Base-by-base conservation (phyloP, 2,797 vertebrate species). In the Glyptemys insculpta region DNA sequence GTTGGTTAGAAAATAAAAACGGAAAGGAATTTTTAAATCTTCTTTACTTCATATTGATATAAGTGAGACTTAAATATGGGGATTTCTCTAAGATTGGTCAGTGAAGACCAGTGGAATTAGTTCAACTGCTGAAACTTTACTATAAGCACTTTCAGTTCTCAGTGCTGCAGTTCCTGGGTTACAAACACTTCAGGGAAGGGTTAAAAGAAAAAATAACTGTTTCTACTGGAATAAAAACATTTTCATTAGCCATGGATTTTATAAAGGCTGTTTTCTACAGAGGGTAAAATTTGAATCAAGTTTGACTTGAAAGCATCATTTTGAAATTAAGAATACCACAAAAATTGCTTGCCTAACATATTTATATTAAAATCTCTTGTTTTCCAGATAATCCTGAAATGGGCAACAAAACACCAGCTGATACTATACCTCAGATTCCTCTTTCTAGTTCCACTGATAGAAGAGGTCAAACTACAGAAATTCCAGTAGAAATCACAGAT, bases 391-490 rank as follows among this genome's bases (percentile, higher is more conserved):
- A 81, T 85, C 96, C 85, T 44, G 94, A 95, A 95, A 94, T 74
- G 87, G 94, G 74, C 95, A 94, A 91, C 96, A 98, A 95, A 92
- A 94, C 95, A 81, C 97, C 97, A 87, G 94, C 88, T 83, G 98
- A 97, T 82, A 37, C 49, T 91, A 97, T 98, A 96, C 96, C 97
- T 97, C 96, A 97, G 91, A 92, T 91, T 95, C 49, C 96, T 97
- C 92, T 97, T 90, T 74, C 95, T 62, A 97, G 86, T 88, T 97
- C 96, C 56, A 59, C 56, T 96, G 97, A 95, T 90, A 95, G 94
- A 82, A 98, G 98, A 98, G 96, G 95, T 92, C 96, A 96, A 81
- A 47, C 94, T 82, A 89, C 97, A 96, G 98, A 97, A 96, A 94
- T 89, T 95, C 92, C 97, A 85, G 52, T 91, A 92, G 98, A 98